Percentiles rank a stretch among this genome's conserved stretches.
Evolutionary conservation across 2,888 invertebrate genomes (phyloP).

Genomic region (Hydroisotoma schaefferi): DNA sequence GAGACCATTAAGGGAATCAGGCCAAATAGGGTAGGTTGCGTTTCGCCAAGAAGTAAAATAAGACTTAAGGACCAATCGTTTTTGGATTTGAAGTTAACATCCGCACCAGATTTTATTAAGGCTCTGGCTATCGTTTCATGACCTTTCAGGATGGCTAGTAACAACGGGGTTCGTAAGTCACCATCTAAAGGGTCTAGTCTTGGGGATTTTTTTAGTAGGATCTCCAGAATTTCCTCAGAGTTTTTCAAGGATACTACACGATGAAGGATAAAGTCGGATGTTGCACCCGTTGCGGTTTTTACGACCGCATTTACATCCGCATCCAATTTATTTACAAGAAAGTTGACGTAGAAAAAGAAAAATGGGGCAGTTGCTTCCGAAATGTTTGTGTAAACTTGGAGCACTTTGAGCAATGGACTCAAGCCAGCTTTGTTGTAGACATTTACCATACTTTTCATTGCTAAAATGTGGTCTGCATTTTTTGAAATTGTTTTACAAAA

Average conservation of each 20-base stretch:
- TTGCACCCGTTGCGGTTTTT: slow-evolving; percentile 9
- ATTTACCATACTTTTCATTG: slow-evolving; percentile 27
- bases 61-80: slow-evolving; percentile 18
- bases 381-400: neutral
- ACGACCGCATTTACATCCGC: slow-evolving; percentile 31
- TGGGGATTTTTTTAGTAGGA: slow-evolving; percentile 26
- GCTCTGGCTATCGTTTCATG: slow-evolving; percentile 17
- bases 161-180: slow-evolving; percentile 50
- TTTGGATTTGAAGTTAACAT: slow-evolving; percentile 32
- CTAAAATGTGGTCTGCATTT: slow-evolving; percentile 8
- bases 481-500: slow-evolving; percentile 11
- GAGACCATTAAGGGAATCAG: slow-evolving; percentile 35
- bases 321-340: slow-evolving; percentile 28
- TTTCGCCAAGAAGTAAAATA: slow-evolving; percentile 13
- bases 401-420: slow-evolving; percentile 25
- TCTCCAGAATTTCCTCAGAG: slow-evolving; percentile 11
- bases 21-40: slow-evolving; percentile 8
- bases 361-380: neutral
- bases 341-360: slow-evolving; percentile 16
- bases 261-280: slow-evolving; percentile 25
- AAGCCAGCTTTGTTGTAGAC: slow-evolving; percentile 24
- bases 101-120: slow-evolving; percentile 42
- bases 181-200: slow-evolving; percentile 31
- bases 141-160: slow-evolving; percentile 49
- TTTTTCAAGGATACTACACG: slow-evolving; percentile 5